Evolutionary conservation across 2,888 invertebrate species (phyloP).

Genomic region (Cosmopolites sordidus): DNA sequence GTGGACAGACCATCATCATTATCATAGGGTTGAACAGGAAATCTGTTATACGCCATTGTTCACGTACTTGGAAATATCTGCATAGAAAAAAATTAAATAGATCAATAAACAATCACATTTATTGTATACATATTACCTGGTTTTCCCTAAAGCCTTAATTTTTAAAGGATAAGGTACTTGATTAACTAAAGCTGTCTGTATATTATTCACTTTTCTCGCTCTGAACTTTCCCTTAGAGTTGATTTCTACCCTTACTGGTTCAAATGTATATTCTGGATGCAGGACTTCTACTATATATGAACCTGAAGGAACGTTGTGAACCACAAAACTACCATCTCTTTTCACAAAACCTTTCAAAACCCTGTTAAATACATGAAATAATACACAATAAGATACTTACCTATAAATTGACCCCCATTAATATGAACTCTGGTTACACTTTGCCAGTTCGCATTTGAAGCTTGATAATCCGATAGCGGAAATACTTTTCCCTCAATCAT

Average conservation of each 20-base stretch:
- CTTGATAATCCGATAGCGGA: slow-evolving; percentile 57
- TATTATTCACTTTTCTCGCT: slow-evolving; percentile 88
- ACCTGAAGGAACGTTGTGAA: slow-evolving; percentile 84
- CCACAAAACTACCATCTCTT: slow-evolving; percentile 85
- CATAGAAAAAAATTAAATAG: slow-evolving; percentile 39
- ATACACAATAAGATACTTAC: slow-evolving; percentile 38
- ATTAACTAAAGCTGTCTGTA: slow-evolving; percentile 86
- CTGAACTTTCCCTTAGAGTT: slow-evolving; percentile 95
- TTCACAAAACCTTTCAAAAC: slow-evolving; percentile 60
- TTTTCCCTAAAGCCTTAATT: slow-evolving; percentile 76
- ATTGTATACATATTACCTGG: slow-evolving; percentile 52
- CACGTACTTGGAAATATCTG: slow-evolving; percentile 83
- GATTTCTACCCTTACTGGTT: slow-evolving; percentile 93
- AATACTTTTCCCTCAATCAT: slow-evolving; percentile 78
- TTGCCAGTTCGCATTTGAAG: slow-evolving; percentile 64
- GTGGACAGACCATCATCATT: slow-evolving; percentile 93
- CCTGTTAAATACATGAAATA: slow-evolving; percentile 4
- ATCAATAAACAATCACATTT: background rate
- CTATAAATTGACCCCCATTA: slow-evolving; percentile 85
- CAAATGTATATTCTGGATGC: slow-evolving; percentile 88
- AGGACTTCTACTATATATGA: slow-evolving; percentile 92
- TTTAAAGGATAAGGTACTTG: slow-evolving; percentile 91
- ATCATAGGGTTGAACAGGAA: slow-evolving; percentile 97
- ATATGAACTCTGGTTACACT: slow-evolving; percentile 73
- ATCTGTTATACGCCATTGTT: slow-evolving; percentile 96